Conservation (phyloP, 2,797 vertebrate species). For the Lepilemur ruficaudatus region DNA sequence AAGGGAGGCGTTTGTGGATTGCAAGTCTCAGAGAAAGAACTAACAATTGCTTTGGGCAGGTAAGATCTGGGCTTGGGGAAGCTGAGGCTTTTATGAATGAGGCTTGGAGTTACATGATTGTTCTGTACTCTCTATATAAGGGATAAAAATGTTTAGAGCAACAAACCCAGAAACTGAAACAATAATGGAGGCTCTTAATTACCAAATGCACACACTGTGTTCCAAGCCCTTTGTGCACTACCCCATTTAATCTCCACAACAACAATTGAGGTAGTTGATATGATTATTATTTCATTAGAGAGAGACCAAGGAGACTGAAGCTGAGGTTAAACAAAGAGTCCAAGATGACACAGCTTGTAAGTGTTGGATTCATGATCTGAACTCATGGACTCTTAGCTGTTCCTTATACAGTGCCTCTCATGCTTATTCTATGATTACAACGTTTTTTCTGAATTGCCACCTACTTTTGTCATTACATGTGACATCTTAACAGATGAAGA, state of each 20-base stretch:
- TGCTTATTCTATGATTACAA: background rate
- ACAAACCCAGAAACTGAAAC: background rate
- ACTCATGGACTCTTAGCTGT: background rate
- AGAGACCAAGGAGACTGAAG: background rate
- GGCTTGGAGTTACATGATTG: background rate
- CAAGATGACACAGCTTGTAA: background rate
- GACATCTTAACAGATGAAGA: background rate
- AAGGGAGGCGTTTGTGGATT: background rate
- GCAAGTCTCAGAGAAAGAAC: slow-evolving; percentile 73
- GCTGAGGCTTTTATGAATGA: background rate
- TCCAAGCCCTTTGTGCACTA: background rate
- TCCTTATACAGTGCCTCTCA: background rate
- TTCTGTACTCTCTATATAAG: background rate
- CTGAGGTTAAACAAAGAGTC: background rate
- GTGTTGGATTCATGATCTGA: background rate
- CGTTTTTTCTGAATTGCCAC: background rate
- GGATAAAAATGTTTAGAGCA: background rate
- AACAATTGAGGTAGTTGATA: background rate
- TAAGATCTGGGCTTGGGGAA: slow-evolving; percentile 38
- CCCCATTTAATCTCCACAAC: background rate
- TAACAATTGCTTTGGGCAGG: slow-evolving; percentile 75
- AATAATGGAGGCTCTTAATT: background rate
- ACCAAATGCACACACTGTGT: accelerated
- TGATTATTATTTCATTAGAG: background rate
- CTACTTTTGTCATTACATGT: background rate